Evolutionary conservation across 2,888 invertebrate genomes (phyloP), one percentile per base, ranked within the genome.

Genomic region (Seladonia tumulorum): DNA sequence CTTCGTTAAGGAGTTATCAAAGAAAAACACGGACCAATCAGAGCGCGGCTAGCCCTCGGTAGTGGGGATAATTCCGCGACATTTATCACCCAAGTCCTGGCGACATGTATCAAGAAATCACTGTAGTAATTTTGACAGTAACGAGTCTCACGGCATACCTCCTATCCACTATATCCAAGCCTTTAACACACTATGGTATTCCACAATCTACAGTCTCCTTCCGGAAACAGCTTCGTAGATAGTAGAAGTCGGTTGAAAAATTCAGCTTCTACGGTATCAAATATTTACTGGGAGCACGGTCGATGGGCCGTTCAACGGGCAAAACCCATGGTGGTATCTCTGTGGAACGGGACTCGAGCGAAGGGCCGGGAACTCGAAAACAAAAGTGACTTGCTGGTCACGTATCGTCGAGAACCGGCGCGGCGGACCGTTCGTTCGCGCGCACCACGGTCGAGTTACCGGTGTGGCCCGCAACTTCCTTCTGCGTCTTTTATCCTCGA

Each of bases 391-490:
- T 53, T 42, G n/a, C 76, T 10, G 39, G 84, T 79, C 85, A 80
- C 79, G 85, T 73, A 79, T 29, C 53, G 53, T 18, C 53, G 57
- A 53, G 39, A 5, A 63, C 29, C 60, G 25, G 35, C 35, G 39
- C 60, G 25, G 35, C 35, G 39, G 18, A 68, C n/a, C 22, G 22
- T 53, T 53, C n/a, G 53, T 53, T 53, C 53, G 68, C 29, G 66
- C 16, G 66, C 66, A 18, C 49, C 49, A 29, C 22, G 73, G 45
- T 79, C 78, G 71, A 57, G 77, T 78, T 86, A 86, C 76, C 63
- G 14, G 77, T 57, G 81, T 57, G 81, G 29, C 42, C 75, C 85
- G 22, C 74, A 71, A 85, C 74, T 85, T 85, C 85, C 80, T 76
- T 22, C 25, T 18, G 76, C 45, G 25, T 75, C 60, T 49, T 77